Evolutionary conservation across 1,140 invertebrate genomes (phyloP), one percentile per base, ranked within the genome.

Genomic region (Drosophila takahashii): DNA sequence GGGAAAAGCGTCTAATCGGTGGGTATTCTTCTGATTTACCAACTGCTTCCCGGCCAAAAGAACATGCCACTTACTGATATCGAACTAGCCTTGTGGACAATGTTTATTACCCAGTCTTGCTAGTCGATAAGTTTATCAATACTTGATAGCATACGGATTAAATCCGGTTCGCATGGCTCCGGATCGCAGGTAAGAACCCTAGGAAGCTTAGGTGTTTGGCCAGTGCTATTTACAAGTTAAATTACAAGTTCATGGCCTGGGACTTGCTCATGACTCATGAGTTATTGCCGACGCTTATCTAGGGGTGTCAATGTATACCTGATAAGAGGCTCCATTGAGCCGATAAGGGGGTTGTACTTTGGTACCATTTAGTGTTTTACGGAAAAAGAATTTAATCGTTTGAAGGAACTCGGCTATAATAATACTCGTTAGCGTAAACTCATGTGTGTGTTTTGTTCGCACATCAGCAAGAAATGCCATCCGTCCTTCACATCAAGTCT

Each of bases 311-410:
- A 70, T 71, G 51, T 39, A 34, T 7, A 16, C 27, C 64, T 57
- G 67, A 71, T 71, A 71, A 32, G 39, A 29, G 27, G 16, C 36
- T 54, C 18, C 48, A 37, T 54, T 45, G 48, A n/a, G 15, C 66
- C 27, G 67, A 70, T 70, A 70, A 66, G 29, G 39, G 8, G 39
- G 50, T 39, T 70, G 67, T 70, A 70, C 67, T 70, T 70, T 70
- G 67, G 34, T 29, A 45, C 65, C 66, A 7, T 16, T 18, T 6
- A 26, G 26, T 39, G 10, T 61, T 27, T 11, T 18, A 16, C 62
- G 29, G 22, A 54, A 45, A 44, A 42, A 15, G 27, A 36, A 45
- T n/a, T 53, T 54, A 70, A 69, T 69, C 22, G 22, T 5, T 26
- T 22, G 22, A 16, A 11, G 34, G 22, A n/a, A 22, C 27, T 37